Conservation (phyloP, 1,140 invertebrate genomes). For the Philopotamus ludificatus region DNA sequence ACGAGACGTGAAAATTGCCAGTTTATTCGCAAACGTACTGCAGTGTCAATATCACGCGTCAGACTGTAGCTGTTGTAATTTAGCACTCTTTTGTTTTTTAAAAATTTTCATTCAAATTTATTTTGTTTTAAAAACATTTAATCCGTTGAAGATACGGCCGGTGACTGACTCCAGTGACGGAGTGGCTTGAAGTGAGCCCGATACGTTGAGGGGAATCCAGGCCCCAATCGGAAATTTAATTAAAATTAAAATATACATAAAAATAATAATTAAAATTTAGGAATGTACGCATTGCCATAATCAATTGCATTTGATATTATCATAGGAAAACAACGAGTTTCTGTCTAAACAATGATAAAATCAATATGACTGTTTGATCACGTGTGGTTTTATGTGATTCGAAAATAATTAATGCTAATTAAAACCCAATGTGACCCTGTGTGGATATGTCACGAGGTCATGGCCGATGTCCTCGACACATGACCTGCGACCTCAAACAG, state of each 20-base stretch:
- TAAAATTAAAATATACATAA: not conserved
- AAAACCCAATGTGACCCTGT: slow-evolving; percentile 22
- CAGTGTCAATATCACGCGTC: not conserved
- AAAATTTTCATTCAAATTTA: no score
- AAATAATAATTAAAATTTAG: not conserved
- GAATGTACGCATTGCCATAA: no score
- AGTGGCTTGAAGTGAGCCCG: slow-evolving; percentile 15
- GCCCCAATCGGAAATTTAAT: not conserved
- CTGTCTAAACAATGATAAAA: no score
- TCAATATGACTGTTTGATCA: no score
- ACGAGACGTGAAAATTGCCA: no score
- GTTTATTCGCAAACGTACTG: no score
- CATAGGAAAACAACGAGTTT: no score
- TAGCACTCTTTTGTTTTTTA: not conserved
- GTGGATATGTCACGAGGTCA: slow-evolving; percentile 29
- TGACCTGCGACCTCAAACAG: slow-evolving; percentile 31
- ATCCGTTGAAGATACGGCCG: slow-evolving; percentile 16
- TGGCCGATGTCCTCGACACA: slow-evolving; percentile 35
- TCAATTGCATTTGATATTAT: no score
- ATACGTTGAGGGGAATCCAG: slow-evolving; percentile 15
- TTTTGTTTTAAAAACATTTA: slow-evolving; percentile 10
- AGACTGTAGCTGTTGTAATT: not conserved
- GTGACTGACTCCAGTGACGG: slow-evolving; percentile 24
- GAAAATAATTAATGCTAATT: not conserved
- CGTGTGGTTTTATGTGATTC: not conserved